Conservation (phyloP, 2,113 vertebrate species). For the Gymnobelideus leadbeateri region DNA sequence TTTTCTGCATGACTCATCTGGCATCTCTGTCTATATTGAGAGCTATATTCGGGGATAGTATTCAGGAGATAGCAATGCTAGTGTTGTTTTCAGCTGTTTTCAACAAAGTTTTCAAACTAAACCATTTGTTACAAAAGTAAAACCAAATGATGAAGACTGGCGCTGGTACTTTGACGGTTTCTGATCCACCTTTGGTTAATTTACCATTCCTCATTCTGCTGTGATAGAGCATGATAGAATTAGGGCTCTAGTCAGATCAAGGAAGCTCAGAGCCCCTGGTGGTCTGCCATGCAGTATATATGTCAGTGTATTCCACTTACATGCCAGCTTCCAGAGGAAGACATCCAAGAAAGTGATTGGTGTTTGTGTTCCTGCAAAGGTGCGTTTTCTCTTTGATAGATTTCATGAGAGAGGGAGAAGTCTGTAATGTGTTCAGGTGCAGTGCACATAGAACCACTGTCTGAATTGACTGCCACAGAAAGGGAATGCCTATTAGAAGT, state of each 20-base stretch:
- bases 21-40: background rate
- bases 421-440: background rate
- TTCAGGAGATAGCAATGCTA: background rate
- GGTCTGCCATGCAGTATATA: background rate
- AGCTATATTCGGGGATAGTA: background rate
- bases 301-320: background rate
- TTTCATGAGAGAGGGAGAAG: background rate
- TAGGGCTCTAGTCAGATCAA: background rate
- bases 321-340: background rate
- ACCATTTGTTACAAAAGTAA: conserved; percentile 18
- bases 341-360: background rate
- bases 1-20: background rate
- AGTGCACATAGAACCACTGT: background rate
- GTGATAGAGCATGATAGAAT: background rate
- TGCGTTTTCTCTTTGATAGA: background rate
- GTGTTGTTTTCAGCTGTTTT: background rate
- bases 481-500: background rate
- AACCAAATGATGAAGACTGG: background rate
- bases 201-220: background rate
- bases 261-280: background rate
- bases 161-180: conserved; percentile 20
- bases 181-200: conserved; percentile 16
- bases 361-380: background rate
- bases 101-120: background rate
- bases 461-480: background rate